Evolutionary conservation across 2,797 vertebrate species (phyloP).

Genomic region (Bradypodion ventrale): DNA sequence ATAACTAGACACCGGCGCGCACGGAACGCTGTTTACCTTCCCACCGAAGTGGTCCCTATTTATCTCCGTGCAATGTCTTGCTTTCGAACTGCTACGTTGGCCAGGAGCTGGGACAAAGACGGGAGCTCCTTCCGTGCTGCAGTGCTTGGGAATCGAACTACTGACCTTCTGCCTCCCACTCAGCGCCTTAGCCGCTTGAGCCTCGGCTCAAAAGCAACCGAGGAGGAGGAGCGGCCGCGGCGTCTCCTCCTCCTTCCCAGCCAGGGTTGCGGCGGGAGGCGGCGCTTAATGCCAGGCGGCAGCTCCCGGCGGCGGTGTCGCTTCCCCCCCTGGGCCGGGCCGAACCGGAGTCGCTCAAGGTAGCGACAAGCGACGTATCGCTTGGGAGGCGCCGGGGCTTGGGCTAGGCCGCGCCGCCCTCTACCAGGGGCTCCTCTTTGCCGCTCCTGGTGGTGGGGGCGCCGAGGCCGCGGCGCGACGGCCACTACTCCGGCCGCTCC

Average conservation of each 20-base stretch:
- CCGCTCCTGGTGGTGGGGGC: not conserved
- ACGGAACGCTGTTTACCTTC: too few relatives aligned
- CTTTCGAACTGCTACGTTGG: too few relatives aligned
- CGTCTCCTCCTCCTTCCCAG: not conserved
- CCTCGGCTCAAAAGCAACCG: not conserved
- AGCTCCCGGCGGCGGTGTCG: conserved; percentile 7
- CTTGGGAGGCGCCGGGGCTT: conserved; percentile 42
- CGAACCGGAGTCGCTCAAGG: conserved; percentile 32
- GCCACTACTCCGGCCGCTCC: too few relatives aligned
- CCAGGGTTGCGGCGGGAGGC: not conserved
- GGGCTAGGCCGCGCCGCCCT: conserved; percentile 70
- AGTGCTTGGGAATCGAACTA: too few relatives aligned
- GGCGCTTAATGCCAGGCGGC: not conserved
- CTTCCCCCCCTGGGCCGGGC: conserved; percentile 39
- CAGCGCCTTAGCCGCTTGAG: too few relatives aligned
- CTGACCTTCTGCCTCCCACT: too few relatives aligned
- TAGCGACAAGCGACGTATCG: conserved; percentile 62
- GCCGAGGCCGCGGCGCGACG: too few relatives aligned
- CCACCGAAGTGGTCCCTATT: too few relatives aligned
- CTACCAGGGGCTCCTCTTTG: not conserved
- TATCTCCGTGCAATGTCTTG: too few relatives aligned
- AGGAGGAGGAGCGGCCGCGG: not conserved
- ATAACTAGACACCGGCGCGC: too few relatives aligned
- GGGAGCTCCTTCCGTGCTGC: too few relatives aligned
- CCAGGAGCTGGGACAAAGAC: too few relatives aligned